Evolutionary conservation across 1,140 invertebrate species (phyloP), one percentile per base, ranked within the genome.

Genomic region (Xylocopa sonorina): DNA sequence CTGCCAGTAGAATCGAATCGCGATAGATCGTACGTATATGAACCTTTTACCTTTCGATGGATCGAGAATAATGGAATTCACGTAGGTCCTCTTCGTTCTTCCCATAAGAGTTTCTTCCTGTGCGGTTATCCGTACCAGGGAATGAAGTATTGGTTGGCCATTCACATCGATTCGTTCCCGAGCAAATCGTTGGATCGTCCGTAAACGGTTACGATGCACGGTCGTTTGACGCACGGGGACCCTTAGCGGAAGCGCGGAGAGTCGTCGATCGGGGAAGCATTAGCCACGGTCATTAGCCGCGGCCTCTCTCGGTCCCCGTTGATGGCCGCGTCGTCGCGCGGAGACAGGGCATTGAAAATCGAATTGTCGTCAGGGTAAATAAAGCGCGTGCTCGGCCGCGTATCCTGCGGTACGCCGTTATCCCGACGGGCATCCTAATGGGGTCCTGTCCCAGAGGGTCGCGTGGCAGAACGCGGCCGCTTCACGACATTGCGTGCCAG

Each of bases 401-500:
- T 62, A 84, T 81, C 73, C 78, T 81, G 82, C 57, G 82, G 62
- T 77, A 77, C 74, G 73, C 73, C 60, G 73, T 80, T 80, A 72
- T 84, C 57, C 60, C 60, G 41, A 24, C 53, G 68, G 34, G 29
- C 73, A 51, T 78, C 73, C 73, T 84, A 84, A 85, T 84, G 82
- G 83, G 64, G 66, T 81, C 67, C 73, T 64, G 78, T 69, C 77
- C 77, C 60, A 50, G 71, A 83, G 81, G 77, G 78, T 85, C 82
- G 78, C 78, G 82, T 85, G 82, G 82, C 78, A 53, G 55, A 57
- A 60, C 60, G 64, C 76, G 75, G 38, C 57, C 41, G 53, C 63
- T 69, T 68, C 69, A 64, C 81, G 78, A 81, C 72, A 77, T 85
- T 81, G 83, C 83, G 83, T 84, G 83, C 78, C 73, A 81, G 63